Evolutionary conservation across 2,797 vertebrate genomes (phyloP).

Genomic region (Oophaga sylvatica): DNA sequence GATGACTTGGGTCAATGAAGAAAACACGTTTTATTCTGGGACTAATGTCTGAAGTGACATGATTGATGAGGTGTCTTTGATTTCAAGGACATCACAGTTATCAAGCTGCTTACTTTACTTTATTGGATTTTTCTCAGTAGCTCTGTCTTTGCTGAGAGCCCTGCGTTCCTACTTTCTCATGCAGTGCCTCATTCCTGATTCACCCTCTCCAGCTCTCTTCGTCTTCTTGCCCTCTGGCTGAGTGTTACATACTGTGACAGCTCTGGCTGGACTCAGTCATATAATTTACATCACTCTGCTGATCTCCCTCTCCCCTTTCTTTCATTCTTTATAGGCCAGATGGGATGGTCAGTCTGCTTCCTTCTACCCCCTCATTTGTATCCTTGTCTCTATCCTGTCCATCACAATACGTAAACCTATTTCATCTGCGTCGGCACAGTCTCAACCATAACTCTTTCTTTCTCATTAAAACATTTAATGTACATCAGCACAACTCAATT

Average conservation of each 20-base stretch:
- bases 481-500: not conserved
- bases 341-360: constrained; percentile 50
- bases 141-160: not conserved
- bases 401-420: not conserved
- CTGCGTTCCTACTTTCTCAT: not conserved
- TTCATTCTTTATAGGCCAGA: constrained; percentile 54
- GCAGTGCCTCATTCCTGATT: constrained; percentile 6
- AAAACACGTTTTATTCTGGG: not conserved
- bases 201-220: not conserved
- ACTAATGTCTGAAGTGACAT: not conserved
- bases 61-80: not conserved
- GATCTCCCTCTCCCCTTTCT: constrained; percentile 25
- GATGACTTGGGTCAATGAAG: not conserved
- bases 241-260: constrained; percentile 59
- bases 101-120: not conserved
- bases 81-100: constrained; percentile 2
- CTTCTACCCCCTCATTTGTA: constrained; percentile 14
- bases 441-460: not conserved
- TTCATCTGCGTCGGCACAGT: not conserved
- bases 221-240: constrained; percentile 47
- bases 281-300: constrained; percentile 57
- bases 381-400: not conserved
- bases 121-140: not conserved
- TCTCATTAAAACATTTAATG: not conserved
- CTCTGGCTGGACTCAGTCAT: constrained; percentile 60